Evolutionary conservation across 1,140 invertebrate genomes (phyloP), one percentile per base, ranked within the genome.

Genomic region (Drosophila orosa): DNA sequence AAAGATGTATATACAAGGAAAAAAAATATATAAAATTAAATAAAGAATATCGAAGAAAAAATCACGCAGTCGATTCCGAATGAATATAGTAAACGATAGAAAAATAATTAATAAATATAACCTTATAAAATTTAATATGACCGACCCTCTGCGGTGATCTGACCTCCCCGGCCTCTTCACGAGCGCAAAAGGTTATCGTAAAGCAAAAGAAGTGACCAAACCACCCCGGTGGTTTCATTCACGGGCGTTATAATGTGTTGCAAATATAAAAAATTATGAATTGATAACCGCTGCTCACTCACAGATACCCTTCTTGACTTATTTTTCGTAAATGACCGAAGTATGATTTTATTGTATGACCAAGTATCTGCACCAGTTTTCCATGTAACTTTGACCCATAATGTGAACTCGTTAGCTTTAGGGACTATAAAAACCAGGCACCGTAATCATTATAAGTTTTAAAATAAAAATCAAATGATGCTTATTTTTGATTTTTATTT

Each of bases 161-260:
- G 45, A 25, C 22, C 44, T 17, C 37, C 15, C n/a, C n/a, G 37
- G n/a, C 37, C n/a, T 39, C 19, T 44, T 44, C 42, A 44, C 19
- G 42, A 44, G 42, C n/a, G 39, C 39, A 40, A 48, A 48, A 27
- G 22, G 9, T 29, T 50, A 50, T n/a, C n/a, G 29, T 29, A 8
- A 19, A 50, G 10, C 5, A 31, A 52, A 52, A 17, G 29, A 52
- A 33, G 45, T 5, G 12, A 52, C 17, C 48, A 52, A 52, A 29
- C 48, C 48, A 29, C 48, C 17, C 29, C 48, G 48, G 48, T 52
- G 48, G 48, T 33, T 17, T 17, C 3, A 31, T 12, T 33, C 25
- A 52, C 48, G 17, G 27, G 48, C 17, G 48, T 17, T 29, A 31
- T 27, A 48, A 17, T 33, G n/a, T 19, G 27, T 33, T 9, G 29